Percentiles rank a stretch among this genome's conserved stretches.
Evolutionary conservation across 2,113 vertebrate species (phyloP).

Genomic region (Campylomormyrus numenius): DNA sequence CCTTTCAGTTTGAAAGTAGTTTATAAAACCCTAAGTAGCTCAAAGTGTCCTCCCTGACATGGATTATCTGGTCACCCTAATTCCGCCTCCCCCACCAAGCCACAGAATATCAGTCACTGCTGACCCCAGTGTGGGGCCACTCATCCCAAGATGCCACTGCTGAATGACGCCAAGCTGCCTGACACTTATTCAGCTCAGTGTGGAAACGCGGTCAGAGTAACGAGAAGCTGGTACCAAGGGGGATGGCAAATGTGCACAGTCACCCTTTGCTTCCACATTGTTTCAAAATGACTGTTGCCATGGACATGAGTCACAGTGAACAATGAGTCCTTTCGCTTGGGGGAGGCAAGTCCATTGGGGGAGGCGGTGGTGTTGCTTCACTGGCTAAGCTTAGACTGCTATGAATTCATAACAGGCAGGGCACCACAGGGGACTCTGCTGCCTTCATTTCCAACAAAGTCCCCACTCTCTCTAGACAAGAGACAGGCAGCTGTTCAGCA

Average conservation of each 20-base stretch:
- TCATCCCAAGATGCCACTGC: background rate
- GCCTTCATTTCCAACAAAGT: background rate
- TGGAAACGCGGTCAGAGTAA: background rate
- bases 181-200: background rate
- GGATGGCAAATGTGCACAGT: background rate
- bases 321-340: background rate
- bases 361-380: background rate
- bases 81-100: background rate
- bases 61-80: no score
- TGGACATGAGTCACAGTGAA: background rate
- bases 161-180: background rate
- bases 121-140: background rate
- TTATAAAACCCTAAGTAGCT: no score
- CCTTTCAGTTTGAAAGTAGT: no score
- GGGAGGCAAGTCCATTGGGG: background rate
- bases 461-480: background rate
- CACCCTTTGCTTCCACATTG: background rate
- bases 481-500: background rate
- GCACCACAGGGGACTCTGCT: background rate
- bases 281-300: background rate
- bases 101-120: background rate
- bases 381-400: background rate
- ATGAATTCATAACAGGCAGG: background rate
- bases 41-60: no score
- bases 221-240: background rate